Conservation (phyloP, 92 coral and sea anemone genomes). For the Porites lobata region DNA sequence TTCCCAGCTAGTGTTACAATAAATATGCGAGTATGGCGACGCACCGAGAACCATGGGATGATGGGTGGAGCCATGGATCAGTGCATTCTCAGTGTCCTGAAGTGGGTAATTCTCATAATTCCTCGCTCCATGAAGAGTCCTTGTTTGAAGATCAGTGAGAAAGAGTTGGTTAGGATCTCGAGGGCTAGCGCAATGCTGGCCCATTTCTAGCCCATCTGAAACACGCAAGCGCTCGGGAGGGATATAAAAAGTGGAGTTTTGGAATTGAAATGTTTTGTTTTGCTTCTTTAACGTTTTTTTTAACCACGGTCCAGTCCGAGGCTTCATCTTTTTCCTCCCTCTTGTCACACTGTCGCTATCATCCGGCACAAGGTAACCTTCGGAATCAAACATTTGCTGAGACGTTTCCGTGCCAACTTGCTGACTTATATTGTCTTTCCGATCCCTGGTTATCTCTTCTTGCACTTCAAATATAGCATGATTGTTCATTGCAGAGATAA, state of each 20-base stretch:
- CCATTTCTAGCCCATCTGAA: not conserved
- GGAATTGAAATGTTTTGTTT: not conserved
- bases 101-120: not conserved
- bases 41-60: not conserved
- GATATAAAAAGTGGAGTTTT: not conserved
- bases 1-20: slow-evolving; percentile 36
- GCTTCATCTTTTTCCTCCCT: not conserved
- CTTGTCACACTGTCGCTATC: not conserved
- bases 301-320: not conserved
- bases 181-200: not conserved
- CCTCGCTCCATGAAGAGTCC: not conserved
- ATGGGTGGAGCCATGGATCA: not conserved
- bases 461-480: no score
- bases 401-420: no score
- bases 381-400: not conserved
- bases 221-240: not conserved
- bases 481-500: no score
- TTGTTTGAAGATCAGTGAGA: not conserved
- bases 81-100: not conserved
- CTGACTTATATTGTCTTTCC: no score
- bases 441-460: no score
- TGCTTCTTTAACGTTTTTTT: slow-evolving; percentile 7
- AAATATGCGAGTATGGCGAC: slow-evolving; percentile 15
- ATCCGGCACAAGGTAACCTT: slow-evolving; percentile 1
- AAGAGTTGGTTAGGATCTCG: not conserved